phyloP scores from a whole-genome alignment of 2,113 vertebrate species.

The Chloropsis hardwickii region DNA sequence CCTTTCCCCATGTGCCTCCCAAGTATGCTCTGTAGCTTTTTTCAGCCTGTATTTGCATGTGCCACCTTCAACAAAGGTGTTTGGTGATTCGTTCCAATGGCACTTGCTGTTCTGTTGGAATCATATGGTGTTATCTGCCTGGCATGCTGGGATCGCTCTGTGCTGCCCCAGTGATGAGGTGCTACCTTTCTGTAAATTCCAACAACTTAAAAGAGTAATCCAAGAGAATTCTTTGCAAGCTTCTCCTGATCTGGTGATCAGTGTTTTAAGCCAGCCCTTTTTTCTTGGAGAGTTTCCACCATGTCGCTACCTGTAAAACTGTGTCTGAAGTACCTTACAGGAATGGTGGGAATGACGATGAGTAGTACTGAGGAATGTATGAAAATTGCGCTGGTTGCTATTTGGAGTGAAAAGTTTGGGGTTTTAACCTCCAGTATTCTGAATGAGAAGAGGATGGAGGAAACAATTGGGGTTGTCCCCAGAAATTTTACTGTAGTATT shows the following conservation, averaged over 20 bases:
- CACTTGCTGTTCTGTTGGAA: neutral
- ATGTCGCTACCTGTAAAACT: neutral
- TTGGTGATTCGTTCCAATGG: neutral
- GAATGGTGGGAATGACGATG: rapidly evolving
- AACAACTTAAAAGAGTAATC: neutral
- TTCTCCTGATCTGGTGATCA: neutral
- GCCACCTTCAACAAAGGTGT: neutral
- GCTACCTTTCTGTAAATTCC: neutral
- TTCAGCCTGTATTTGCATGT: neutral
- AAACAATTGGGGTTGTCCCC: neutral
- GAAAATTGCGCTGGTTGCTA: neutral
- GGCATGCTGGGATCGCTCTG: neutral
- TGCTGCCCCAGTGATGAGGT: rapidly evolving
- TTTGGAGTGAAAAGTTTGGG: neutral
- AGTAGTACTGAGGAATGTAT: neutral
- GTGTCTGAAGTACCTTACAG: neutral
- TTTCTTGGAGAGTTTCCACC: neutral
- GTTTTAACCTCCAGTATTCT: neutral
- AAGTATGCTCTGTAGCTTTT: neutral
- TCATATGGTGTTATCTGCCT: neutral
- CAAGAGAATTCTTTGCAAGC: neutral
- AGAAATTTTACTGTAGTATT: neutral
- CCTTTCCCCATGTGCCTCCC: neutral
- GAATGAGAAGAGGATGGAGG: neutral
- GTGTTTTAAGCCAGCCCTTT: neutral